Conservation (phyloP, 2,888 invertebrate species). For the Scelioninae gen. 2 region DNA sequence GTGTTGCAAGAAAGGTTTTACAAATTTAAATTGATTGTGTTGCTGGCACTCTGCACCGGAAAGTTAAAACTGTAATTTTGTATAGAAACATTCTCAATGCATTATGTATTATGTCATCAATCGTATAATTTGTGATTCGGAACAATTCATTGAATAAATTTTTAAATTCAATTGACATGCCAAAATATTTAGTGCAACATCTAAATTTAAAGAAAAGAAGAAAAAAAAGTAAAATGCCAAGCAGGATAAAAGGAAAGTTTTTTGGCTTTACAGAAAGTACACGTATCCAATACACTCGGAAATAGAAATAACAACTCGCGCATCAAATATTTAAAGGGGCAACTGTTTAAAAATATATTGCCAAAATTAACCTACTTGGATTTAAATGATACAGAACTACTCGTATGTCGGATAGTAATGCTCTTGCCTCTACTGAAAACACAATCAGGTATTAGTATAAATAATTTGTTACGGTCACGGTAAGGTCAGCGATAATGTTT, state of each 20-base stretch:
- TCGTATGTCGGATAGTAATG: not conserved
- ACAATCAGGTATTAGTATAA: no score
- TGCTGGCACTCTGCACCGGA: no score
- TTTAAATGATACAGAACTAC: constrained; percentile 9
- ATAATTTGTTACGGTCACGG: no score
- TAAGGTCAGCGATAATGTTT: no score
- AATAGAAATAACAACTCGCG: constrained; percentile 28
- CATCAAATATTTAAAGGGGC: constrained; percentile 28
- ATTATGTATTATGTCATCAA: no score
- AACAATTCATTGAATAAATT: no score
- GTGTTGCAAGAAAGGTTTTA: no score
- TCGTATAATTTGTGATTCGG: no score
- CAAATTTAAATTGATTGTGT: no score
- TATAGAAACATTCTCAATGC: no score
- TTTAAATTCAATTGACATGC: constrained; percentile 27
- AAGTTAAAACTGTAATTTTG: no score
- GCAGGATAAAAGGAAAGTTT: constrained; percentile 30
- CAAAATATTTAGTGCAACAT: constrained; percentile 22
- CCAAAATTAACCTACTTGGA: constrained; percentile 36
- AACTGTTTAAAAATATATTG: constrained; percentile 18
- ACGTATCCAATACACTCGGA: constrained; percentile 29
- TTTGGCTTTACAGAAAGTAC: constrained; percentile 29
- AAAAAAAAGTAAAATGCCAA: constrained; percentile 6
- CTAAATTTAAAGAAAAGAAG: constrained; percentile 28
- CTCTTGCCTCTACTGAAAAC: no score